Conservation (phyloP, 2,797 vertebrate species). For the Rhynchonycteris naso region DNA sequence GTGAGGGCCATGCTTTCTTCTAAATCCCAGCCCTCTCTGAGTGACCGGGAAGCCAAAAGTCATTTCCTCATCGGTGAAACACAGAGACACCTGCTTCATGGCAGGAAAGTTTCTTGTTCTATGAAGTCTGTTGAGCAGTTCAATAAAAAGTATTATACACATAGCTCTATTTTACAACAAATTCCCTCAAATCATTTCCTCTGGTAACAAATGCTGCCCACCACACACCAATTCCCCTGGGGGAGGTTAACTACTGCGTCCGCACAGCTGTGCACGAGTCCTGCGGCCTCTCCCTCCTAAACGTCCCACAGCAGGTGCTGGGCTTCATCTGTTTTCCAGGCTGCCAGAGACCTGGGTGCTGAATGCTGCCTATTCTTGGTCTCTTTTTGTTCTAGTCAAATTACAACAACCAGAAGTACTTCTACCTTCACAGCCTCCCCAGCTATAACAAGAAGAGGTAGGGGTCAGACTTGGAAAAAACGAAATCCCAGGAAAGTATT, state of each 20-base stretch:
- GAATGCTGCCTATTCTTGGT: not conserved
- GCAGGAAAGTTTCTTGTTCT: conserved; percentile 62
- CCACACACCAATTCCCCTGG: conserved; percentile 69
- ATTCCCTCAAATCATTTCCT: conserved; percentile 76
- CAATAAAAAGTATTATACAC: conserved; percentile 52
- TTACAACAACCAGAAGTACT: not conserved
- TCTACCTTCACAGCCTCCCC: not conserved
- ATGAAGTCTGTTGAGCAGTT: conserved; percentile 53
- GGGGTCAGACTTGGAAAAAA: not conserved
- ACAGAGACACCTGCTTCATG: not conserved
- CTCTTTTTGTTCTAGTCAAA: conserved; percentile 40
- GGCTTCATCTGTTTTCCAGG: conserved; percentile 18
- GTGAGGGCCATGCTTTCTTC: not conserved
- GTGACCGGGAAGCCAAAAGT: not conserved
- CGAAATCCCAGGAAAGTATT: not conserved
- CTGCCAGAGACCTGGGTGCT: not conserved
- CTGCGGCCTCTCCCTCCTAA: not conserved
- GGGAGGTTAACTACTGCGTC: conserved; percentile 75
- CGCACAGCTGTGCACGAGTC: conserved; percentile 68
- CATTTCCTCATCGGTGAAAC: conserved; percentile 39
- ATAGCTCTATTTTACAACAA: conserved; percentile 65
- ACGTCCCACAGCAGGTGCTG: not conserved
- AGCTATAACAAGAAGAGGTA: not conserved
- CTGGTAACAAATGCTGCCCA: conserved; percentile 70
- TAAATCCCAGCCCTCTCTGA: not conserved